Conservation (phyloP, 2,888 invertebrate species). For the Elysia crispata region DNA sequence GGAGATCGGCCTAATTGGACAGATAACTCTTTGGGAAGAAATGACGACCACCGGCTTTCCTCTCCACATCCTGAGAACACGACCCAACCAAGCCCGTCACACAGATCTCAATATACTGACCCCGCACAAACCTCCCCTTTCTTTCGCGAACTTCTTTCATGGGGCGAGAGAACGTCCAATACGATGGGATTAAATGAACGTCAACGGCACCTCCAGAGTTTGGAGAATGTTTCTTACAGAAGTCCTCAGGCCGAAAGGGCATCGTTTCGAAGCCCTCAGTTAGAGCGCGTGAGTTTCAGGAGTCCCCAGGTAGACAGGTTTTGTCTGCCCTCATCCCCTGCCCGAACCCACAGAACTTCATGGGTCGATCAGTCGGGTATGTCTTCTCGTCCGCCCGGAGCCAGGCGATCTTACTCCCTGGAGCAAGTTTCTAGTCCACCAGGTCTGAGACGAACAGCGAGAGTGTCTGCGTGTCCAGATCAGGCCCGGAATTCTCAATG, state of each 20-base stretch:
- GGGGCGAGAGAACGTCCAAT: conserved; percentile 39
- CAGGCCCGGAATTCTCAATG: conserved; percentile 40
- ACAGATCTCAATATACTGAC: neutral
- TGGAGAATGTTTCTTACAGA: neutral
- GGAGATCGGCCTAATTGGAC: neutral
- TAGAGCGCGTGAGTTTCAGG: no score
- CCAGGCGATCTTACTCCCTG: conserved; percentile 37
- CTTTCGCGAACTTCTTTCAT: conserved; percentile 42
- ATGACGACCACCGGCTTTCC: neutral
- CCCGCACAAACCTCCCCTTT: conserved; percentile 33
- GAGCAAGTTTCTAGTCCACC: conserved; percentile 42
- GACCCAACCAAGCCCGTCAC: neutral
- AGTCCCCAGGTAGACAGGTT: neutral
- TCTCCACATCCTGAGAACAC: neutral
- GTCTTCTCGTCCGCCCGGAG: no score
- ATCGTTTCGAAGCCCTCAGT: no score
- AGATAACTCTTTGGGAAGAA: neutral
- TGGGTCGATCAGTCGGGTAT: conserved; percentile 41
- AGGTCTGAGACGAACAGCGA: conserved; percentile 33
- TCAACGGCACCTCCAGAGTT: neutral
- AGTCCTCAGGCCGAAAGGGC: neutral
- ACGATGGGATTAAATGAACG: neutral
- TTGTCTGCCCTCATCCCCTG: neutral
- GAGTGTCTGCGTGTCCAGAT: conserved; percentile 32
- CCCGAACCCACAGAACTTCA: conserved; percentile 37